These are phyloP conservation scores for Naso thynnoides DNA, from an alignment of 2,797 vertebrate genomes.

Conservation along the genomic window DNA sequence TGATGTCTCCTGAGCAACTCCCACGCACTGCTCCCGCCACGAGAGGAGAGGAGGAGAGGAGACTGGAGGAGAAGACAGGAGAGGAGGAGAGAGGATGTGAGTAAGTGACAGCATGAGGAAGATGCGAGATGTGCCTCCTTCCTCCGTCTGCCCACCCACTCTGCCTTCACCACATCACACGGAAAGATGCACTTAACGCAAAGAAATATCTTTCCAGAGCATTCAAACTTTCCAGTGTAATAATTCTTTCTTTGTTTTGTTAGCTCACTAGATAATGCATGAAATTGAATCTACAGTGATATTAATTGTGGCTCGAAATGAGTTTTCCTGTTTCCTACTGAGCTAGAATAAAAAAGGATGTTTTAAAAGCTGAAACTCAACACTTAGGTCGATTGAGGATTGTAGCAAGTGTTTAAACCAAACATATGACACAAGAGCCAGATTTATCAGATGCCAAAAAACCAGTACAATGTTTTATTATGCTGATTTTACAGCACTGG, in stretches of 20 bases:
- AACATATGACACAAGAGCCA: neutral
- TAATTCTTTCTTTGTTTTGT: slow-evolving; percentile 7
- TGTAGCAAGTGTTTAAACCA: neutral
- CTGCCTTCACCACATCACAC: slow-evolving; percentile 5
- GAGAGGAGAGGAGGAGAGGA: slow-evolving; percentile 46
- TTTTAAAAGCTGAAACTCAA: neutral
- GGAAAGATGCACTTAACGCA: slow-evolving; percentile 32
- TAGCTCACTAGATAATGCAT: slow-evolving; percentile 5
- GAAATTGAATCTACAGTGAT: neutral
- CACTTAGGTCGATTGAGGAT: neutral
- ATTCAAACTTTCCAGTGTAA: slow-evolving; percentile 4
- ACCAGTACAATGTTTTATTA: neutral
- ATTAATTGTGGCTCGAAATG: neutral
- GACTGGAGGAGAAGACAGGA: slow-evolving; percentile 11
- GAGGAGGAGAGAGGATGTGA: slow-evolving; percentile 40
- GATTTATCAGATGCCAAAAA: neutral
- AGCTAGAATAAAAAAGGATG: neutral
- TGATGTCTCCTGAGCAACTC: slow-evolving; percentile 82
- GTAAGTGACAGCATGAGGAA: slow-evolving; percentile 49
- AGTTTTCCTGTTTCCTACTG: neutral
- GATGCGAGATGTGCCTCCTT: slow-evolving; percentile 35
- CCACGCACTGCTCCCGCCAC: slow-evolving; percentile 67
- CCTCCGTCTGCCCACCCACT: slow-evolving; percentile 40
- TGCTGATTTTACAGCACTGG: neutral
- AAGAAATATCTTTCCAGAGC: neutral